Percentiles rank a stretch among this genome's conserved stretches.
Evolutionary conservation across 37 sponge, comb jelly and placozoan genomes (phyloP).

Genomic region (Eunapius fragilis): DNA sequence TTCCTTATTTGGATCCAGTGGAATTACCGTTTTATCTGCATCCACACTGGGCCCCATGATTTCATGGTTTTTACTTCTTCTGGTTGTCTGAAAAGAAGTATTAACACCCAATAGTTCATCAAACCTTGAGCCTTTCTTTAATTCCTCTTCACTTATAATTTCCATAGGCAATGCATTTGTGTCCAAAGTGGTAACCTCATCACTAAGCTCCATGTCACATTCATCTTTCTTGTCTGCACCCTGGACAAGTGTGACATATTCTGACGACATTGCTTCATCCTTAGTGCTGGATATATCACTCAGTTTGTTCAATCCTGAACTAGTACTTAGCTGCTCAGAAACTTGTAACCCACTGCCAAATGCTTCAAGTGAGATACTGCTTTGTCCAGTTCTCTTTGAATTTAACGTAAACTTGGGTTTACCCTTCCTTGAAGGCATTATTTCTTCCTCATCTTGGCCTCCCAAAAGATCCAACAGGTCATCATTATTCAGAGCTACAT

Average conservation of each 20-base stretch:
- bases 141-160: background rate
- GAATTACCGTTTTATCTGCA: background rate
- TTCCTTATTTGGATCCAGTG: background rate
- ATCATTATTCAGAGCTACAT: background rate
- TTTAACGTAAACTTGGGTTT: background rate
- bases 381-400: background rate
- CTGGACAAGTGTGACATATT: background rate
- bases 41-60: too few species aligned
- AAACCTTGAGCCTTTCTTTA: constrained; percentile 1
- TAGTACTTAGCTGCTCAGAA: background rate
- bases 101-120: constrained; percentile 36
- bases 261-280: background rate
- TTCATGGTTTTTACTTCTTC: background rate
- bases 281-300: background rate
- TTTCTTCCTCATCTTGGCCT: background rate
- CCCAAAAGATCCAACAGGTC: background rate
- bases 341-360: background rate
- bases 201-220: constrained; percentile 3
- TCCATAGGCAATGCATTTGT: background rate
- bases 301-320: background rate
- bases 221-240: background rate
- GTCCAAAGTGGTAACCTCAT: background rate
- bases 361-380: background rate
- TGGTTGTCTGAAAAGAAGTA: background rate
- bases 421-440: background rate